Evolutionary conservation across 2,888 invertebrate genomes (phyloP).

Genomic region (Arge pagana): DNA sequence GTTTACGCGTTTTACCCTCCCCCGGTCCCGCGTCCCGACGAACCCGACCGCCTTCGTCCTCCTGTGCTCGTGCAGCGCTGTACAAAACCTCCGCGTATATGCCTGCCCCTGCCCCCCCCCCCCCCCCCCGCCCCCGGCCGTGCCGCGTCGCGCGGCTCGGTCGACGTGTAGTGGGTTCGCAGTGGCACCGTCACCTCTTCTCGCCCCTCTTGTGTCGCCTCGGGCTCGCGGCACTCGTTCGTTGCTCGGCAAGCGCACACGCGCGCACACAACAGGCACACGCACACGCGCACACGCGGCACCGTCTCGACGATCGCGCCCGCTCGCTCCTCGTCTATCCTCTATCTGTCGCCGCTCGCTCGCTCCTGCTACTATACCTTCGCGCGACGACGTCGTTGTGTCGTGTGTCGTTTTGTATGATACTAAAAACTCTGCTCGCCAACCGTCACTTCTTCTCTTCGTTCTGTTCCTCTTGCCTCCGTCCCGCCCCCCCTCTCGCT

Average conservation of each 20-base stretch:
- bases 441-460: conserved; percentile 7
- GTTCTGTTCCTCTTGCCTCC: conserved; percentile 14
- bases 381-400: too few species aligned
- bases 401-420: too few species aligned
- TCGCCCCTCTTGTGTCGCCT: too few species aligned
- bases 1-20: conserved; percentile 56
- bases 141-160: conserved; percentile 24
- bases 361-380: too few species aligned
- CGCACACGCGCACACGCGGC: too few species aligned
- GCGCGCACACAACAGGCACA: too few species aligned
- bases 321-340: too few species aligned
- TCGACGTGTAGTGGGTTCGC: conserved; percentile 24
- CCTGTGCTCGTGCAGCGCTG: conserved; percentile 10
- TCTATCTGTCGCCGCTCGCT: conserved; percentile 25
- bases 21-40: conserved; percentile 24
- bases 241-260: too few species aligned
- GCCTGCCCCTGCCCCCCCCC: conserved; percentile 13
- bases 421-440: not conserved
- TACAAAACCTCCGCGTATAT: too few species aligned
- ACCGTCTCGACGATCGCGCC: too few species aligned
- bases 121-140: conserved; percentile 25
- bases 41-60: conserved; percentile 21
- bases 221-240: too few species aligned
- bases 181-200: too few species aligned
- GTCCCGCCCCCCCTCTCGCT: conserved; percentile 7